Evolutionary conservation across 2,113 vertebrate species (phyloP).

Genomic region (Carlito syrichta): DNA sequence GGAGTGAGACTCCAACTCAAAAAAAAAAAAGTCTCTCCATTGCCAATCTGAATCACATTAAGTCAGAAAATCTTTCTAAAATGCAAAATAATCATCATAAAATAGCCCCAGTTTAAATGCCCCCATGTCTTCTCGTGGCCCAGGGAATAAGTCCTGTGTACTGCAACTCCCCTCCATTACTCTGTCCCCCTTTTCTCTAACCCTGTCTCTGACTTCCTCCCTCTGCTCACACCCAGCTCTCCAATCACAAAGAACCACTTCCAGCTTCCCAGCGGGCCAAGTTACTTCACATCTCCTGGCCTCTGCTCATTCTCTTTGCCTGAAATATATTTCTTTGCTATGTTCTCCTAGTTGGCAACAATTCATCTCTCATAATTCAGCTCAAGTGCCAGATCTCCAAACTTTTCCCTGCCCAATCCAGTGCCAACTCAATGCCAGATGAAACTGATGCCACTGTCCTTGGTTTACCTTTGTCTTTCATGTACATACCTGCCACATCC

Average conservation of each 20-base stretch:
- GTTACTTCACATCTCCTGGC: background rate
- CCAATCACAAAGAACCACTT: background rate
- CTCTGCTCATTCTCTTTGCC: background rate
- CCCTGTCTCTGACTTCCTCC: background rate
- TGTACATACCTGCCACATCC: background rate
- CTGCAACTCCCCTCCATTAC: background rate
- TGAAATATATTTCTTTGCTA: too few relatives aligned
- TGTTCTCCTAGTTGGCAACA: background rate
- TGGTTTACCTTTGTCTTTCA: background rate
- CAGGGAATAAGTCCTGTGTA: background rate
- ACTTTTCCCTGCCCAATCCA: rapidly evolving
- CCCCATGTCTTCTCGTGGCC: background rate
- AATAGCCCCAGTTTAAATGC: background rate
- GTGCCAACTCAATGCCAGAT: rapidly evolving
- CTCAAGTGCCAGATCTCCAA: background rate
- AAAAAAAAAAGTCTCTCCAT: background rate
- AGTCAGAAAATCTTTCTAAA: background rate
- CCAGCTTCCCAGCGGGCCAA: too few relatives aligned
- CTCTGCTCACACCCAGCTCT: background rate
- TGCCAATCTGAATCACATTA: background rate
- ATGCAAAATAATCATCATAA: background rate
- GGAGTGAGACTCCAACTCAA: too few relatives aligned
- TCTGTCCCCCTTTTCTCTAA: too few relatives aligned
- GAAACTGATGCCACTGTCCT: background rate
- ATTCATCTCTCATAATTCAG: background rate